Evolutionary conservation across 2,113 vertebrate species (phyloP), one percentile per base, ranked within the genome.

Genomic region (Carassius carassius): DNA sequence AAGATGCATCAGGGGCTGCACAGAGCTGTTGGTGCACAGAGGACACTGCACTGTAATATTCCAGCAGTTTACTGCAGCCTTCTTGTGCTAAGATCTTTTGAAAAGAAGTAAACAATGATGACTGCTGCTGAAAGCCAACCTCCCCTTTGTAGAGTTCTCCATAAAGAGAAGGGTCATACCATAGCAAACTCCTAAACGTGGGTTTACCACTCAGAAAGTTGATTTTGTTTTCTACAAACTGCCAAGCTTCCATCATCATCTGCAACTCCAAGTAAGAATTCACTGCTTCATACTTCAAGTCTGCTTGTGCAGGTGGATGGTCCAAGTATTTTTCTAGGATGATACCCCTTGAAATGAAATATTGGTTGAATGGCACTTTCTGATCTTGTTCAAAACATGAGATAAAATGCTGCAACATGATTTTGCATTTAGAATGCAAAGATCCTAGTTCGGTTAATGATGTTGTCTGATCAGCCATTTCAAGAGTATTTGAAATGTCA

Each of bases 211-310:
- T 82, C 65, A 95, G 75, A 78, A 89, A 91, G 16, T 86, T 89
- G 3, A 92, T 93, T 87, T 95, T 94, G 79, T 95, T 96, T 81
- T 95, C 93, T 58, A 96, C 89, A 89, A 94, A 96, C 13, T 95
- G 92, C 74, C 89, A 84, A 5, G 92, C 92, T 89, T 95, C 95
- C 90, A 95, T 91, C 87, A 95, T 88, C 91, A 95, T 95, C 79
- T 95, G 95, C 51, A 96, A 90, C 89, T 96, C 95, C 76, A 95
- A 90, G 44, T 92, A 91, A 1, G 93, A 87, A 32, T 95, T 94
- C 69, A 96, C 0, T 14, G 94, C 94, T 70, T 88, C 88, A 0
- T 92, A 93, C 44, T 93, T 94, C 81, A 96, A 83, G 21, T 89
- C 85, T 7, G 87, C 86, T 19, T 87, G 56, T 75, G 77, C 87